Evolutionary conservation across 2,888 invertebrate genomes (phyloP).

Genomic region (Erpobdella octoculata): DNA sequence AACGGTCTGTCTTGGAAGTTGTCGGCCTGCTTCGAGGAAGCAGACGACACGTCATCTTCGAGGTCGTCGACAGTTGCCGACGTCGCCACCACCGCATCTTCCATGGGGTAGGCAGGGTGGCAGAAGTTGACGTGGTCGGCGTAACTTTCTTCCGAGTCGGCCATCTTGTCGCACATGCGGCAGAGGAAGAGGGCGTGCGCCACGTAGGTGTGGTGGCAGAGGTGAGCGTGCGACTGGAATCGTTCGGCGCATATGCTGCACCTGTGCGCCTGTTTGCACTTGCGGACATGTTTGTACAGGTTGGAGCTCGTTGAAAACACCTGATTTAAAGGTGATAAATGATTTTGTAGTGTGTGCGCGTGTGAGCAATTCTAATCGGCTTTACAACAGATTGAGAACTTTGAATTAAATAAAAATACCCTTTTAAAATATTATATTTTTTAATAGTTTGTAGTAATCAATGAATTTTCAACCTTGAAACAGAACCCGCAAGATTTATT

Average conservation of each 20-base stretch:
- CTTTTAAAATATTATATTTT: too few species aligned
- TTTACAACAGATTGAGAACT: not conserved
- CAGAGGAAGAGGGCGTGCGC: slow-evolving; percentile 15
- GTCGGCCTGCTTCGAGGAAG: not conserved
- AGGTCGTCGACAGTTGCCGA: not conserved
- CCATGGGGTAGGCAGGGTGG: slow-evolving; percentile 15
- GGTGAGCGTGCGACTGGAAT: slow-evolving; percentile 16
- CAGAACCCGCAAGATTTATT: slow-evolving; percentile 8
- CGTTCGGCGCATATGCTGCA: slow-evolving; percentile 9
- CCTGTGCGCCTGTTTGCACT: slow-evolving; percentile 9
- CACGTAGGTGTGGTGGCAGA: slow-evolving; percentile 21
- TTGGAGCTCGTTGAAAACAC: slow-evolving; percentile 9
- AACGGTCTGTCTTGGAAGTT: not conserved
- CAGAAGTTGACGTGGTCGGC: slow-evolving; percentile 27
- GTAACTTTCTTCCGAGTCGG: slow-evolving; percentile 18
- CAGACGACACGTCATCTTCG: not conserved
- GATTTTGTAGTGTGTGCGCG: not conserved
- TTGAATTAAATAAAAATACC: too few species aligned
- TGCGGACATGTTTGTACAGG: slow-evolving; percentile 2
- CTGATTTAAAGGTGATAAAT: not conserved
- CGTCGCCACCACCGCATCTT: not conserved
- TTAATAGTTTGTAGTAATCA: not conserved
- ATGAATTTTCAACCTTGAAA: slow-evolving; percentile 1
- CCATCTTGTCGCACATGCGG: slow-evolving; percentile 22
- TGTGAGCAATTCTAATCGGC: not conserved